Base-by-base conservation (phyloP, 1,140 invertebrate genomes). In the Metaphire vulgaris region DNA sequence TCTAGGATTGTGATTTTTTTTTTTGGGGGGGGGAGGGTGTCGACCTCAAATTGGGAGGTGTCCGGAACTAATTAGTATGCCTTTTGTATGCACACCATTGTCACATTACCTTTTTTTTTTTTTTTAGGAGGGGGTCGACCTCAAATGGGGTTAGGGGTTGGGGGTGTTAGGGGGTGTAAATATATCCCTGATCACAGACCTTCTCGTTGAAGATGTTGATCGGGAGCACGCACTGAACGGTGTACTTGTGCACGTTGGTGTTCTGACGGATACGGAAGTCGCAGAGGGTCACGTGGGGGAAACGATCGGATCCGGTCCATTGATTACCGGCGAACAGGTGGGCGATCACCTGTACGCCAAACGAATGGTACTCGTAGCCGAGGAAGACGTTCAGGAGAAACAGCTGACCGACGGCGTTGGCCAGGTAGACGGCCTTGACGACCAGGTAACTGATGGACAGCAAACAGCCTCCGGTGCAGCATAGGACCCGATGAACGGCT, bases 391-490 rank as follows among this genome's bases (percentile, higher is more conserved):
- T 76, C 2, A 81, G 67, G 1, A 81, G 26, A 34, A 80, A 79
- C 34, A 81, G 71, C 71, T 80, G 79, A n/a, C 72, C 75, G 28
- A 77, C n/a, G 32, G 75, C 71, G 67, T 81, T 81, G 32, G 33
- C 31, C 21, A 80, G 26, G 68, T 81, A 81, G 21, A 80, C 33
- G 15, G 76, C 0, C 72, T 81, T 81, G 14, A 78, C 70, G 34
- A 74, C 31, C 16, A 81, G 56, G 73, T 81, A 80, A 28, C 74
- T 33, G 16, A 69, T 31, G 21, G 31, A 56, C 1, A 80, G 79
- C 33, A 74, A 79, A 29, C 72, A 34, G 1, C 78, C 88, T 74
- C 86, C 86, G 21, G 84, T 81, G 78, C 87, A 88, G 41, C 86
- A 83, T 21, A 56, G 21, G 41, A 56, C 41, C 41, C 6, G 21